Conservation (phyloP, 2,113 vertebrate species). For the Callithrix jacchus region DNA sequence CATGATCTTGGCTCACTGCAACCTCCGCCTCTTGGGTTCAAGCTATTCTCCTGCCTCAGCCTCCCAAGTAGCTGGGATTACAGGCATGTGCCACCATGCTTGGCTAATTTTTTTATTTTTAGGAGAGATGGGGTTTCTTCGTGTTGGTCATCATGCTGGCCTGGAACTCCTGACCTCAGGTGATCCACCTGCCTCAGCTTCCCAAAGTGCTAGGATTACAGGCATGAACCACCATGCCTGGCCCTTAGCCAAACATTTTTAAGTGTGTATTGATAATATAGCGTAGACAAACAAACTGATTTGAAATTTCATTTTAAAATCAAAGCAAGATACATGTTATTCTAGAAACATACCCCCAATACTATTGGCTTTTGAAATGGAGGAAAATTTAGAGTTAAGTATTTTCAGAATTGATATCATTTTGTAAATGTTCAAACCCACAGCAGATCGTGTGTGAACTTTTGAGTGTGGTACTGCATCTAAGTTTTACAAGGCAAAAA, state of each 20-base stretch:
- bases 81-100: no score
- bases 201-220: no score
- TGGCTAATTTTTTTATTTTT: no score
- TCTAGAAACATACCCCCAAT: background rate
- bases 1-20: no score
- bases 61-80: no score
- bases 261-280: background rate
- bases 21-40: no score
- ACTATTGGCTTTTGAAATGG: background rate
- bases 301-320: conserved; percentile 16
- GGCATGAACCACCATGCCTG: no score
- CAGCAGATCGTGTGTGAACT: background rate
- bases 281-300: background rate
- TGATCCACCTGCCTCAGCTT: no score
- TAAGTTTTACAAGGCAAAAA: background rate
- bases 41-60: no score
- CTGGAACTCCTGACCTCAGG: no score
- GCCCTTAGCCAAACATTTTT: background rate
- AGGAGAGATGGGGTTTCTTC: no score
- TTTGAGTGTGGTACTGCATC: background rate
- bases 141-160: no score
- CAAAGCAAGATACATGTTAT: background rate
- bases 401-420: background rate
- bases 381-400: background rate
- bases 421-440: conserved; percentile 7